phyloP scores from a whole-genome alignment of 2,797 vertebrate species.

The Petrocephalus schoutedeni region DNA sequence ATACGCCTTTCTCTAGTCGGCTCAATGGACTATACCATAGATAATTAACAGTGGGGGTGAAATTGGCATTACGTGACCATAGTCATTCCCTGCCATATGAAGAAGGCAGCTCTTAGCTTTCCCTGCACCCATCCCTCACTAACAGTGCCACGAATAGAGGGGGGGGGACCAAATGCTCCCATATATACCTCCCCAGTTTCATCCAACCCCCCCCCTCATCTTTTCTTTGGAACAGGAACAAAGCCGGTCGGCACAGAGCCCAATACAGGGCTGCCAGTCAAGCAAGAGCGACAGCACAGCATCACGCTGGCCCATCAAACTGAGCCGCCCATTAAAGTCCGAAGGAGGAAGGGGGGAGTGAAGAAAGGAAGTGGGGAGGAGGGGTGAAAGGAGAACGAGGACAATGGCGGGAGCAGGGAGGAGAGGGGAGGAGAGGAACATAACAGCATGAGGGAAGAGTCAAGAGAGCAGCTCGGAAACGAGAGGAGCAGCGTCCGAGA shows the following conservation, averaged over 20 bases:
- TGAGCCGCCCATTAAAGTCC: not conserved
- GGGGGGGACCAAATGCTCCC: not conserved
- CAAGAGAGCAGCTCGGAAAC: slow-evolving; percentile 29
- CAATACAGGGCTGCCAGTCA: slow-evolving; percentile 59
- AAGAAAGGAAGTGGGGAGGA: not conserved
- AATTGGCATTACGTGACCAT: not conserved
- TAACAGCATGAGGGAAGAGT: slow-evolving; percentile 15
- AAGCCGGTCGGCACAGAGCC: slow-evolving; percentile 48
- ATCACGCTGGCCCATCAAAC: slow-evolving; percentile 28
- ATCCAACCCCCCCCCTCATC: slow-evolving; percentile 39
- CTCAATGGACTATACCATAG: not conserved
- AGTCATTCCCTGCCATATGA: slow-evolving; percentile 17
- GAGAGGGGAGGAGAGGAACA: not conserved
- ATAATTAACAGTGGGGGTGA: not conserved
- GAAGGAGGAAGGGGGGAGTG: slow-evolving; percentile 30
- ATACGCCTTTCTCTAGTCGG: not conserved
- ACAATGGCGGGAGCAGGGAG: slow-evolving; percentile 1
- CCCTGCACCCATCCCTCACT: slow-evolving; percentile 50
- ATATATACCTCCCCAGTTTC: slow-evolving; percentile 32
- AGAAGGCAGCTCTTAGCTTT: slow-evolving; percentile 58
- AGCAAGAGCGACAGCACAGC: slow-evolving; percentile 29
- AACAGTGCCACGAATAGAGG: slow-evolving; percentile 39
- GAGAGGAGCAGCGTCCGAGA: slow-evolving; percentile 18
- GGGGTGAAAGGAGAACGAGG: not conserved
- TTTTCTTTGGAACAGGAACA: slow-evolving; percentile 55